A percentile compares a stretch with the other conserved stretches of the same genome.
These are phyloP conservation scores for Myotis vivesi DNA, from an alignment of 2,797 vertebrate genomes.

Conservation along the genomic window DNA sequence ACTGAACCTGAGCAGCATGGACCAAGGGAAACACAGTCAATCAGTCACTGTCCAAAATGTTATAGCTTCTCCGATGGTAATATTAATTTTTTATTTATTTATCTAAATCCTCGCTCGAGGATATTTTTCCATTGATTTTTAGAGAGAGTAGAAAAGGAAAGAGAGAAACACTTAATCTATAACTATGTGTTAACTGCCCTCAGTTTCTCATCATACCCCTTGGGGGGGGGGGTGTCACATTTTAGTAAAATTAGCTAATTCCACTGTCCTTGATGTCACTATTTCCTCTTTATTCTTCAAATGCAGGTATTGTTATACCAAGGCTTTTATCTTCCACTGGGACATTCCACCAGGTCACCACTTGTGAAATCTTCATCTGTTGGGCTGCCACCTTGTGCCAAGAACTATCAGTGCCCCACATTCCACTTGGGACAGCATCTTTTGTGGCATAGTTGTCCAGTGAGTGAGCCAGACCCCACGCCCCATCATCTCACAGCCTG, in stretches of 20 bases:
- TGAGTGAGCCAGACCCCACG: neutral
- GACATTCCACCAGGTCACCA: neutral
- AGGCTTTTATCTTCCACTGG: neutral
- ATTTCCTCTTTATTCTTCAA: neutral
- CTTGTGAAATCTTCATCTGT: neutral
- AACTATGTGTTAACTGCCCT: neutral
- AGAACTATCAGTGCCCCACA: neutral
- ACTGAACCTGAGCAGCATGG: neutral
- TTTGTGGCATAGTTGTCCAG: neutral
- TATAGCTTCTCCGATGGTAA: neutral
- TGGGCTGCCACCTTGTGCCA: neutral
- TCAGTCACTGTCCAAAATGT: neutral
- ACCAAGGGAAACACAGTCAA: neutral
- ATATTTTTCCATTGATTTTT: too few relatives aligned
- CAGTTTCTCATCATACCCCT: neutral
- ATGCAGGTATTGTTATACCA: neutral
- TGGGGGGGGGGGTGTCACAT: neutral
- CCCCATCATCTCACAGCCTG: neutral
- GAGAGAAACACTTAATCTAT: neutral
- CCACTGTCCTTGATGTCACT: neutral
- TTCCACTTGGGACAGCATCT: neutral
- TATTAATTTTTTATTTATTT: neutral
- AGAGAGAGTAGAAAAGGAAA: too few relatives aligned
- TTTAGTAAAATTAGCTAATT: neutral
- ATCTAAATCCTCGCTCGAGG: too few relatives aligned